Conservation (phyloP, 2,888 invertebrate species). For the Orchesella flavescens region DNA sequence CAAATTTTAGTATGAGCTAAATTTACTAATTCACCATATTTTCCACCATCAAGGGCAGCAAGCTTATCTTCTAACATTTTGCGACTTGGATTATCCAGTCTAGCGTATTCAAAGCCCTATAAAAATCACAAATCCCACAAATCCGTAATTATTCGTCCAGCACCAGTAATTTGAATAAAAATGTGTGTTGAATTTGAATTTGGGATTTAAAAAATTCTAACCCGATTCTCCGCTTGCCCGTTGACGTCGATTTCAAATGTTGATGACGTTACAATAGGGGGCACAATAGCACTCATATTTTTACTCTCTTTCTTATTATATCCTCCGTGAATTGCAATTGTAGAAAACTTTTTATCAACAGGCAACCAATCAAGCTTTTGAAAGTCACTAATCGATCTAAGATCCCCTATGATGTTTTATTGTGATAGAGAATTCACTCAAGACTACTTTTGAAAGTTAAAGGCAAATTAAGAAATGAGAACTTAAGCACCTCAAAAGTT, state of each 20-base stretch:
- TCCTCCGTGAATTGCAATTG: conserved; percentile 92
- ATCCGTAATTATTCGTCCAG: no score
- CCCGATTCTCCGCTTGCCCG: conserved; percentile 87
- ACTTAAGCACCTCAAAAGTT: no score
- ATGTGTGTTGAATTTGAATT: no score
- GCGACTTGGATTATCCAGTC: conserved; percentile 95
- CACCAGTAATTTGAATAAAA: no score
- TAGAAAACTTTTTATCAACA: conserved; percentile 82
- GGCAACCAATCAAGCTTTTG: conserved; percentile 60
- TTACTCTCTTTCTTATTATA: conserved; percentile 92
- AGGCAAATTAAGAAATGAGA: no score
- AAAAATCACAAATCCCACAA: no score
- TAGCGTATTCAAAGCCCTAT: conserved; percentile 91
- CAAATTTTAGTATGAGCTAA: no score
- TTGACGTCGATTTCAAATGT: conserved; percentile 92
- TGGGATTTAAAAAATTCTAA: no score
- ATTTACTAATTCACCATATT: no score
- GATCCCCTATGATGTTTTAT: conserved; percentile 32
- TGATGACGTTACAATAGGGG: conserved; percentile 91
- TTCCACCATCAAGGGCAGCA: conserved; percentile 91
- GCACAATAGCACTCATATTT: conserved; percentile 91
- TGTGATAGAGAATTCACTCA: no score
- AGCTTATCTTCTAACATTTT: conserved; percentile 90
- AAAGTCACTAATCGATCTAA: neutral
- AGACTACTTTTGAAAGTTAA: no score